Conservation (phyloP, 2,888 invertebrate genomes). For the Aleiodes leptofemur region DNA sequence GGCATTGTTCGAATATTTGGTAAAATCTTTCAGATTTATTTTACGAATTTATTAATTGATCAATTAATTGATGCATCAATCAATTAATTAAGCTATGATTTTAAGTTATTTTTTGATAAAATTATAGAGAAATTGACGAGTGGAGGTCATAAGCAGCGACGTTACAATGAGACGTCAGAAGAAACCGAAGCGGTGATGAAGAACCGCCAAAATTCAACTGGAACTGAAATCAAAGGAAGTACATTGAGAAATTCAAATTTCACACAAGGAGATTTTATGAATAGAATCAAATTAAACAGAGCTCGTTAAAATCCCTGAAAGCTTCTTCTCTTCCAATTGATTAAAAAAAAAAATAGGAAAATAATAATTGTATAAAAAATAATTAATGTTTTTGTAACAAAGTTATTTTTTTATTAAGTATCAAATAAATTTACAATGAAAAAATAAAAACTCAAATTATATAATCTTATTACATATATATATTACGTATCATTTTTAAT, state of each 20-base stretch:
- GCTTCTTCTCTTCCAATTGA: too few species aligned
- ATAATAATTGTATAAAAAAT: too few species aligned
- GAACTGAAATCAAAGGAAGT: conserved; percentile 37
- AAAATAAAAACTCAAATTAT: conserved; percentile 11
- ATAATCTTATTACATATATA: neutral
- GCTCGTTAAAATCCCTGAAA: neutral
- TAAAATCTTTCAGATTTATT: conserved; percentile 10
- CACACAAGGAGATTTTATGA: conserved; percentile 80
- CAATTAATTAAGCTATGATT: neutral
- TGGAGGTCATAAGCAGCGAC: conserved; percentile 34
- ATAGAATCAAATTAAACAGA: conserved; percentile 72
- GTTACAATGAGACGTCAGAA: conserved; percentile 17
- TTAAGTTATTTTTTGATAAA: neutral
- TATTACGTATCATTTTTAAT: conserved; percentile 46
- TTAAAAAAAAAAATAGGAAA: too few species aligned
- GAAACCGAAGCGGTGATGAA: conserved; percentile 5
- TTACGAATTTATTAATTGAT: neutral
- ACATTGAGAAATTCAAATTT: conserved; percentile 20
- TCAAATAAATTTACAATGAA: conserved; percentile 25
- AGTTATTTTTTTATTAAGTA: too few species aligned
- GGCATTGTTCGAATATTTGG: conserved; percentile 50
- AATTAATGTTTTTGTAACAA: too few species aligned
- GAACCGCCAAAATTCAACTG: neutral
- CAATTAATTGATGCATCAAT: neutral
- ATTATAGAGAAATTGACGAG: conserved; percentile 48